Base-by-base conservation (phyloP, 2,113 vertebrate genomes). In the Nerophis lumbriciformis region DNA sequence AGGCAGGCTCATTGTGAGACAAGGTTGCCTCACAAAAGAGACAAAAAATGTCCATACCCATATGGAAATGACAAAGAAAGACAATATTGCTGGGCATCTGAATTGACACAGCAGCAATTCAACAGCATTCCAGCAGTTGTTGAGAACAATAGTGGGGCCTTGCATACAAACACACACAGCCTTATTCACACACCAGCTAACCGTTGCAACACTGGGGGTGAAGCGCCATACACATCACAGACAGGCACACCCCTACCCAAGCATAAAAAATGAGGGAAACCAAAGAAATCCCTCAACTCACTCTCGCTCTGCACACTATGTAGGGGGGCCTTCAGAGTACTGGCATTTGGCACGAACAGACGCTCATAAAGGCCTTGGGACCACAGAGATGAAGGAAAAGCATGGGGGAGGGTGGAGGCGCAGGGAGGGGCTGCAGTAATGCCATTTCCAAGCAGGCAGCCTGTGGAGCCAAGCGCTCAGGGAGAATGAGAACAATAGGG, bases 331-430 rank as follows among this genome's bases (percentile, higher is more conserved):
- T 65, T 65, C 68, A 70, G 64, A 77, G 82, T 75, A 68, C 70
- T 87, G 87, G 86, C 87, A 89, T 89, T 89, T 88, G 84, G 85
- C 87, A 82, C 49, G 75, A 88, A 86, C 83, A 88, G 85, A 85
- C 78, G 70, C 72, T 84, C 77, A 85, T 73, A 85, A 85, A 76
- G 59, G 76, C 72, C 72, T 51, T 8, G 71, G 76, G 79, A 80
- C 54, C 68, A 53, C 63, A 50, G 56, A 75, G 71, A 82, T 80
- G 74, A 81, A 78, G 78, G 58, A 57, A 56, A 66, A 61, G 68
- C 6, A 15, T 58, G 72, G 72, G 64, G 72, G 66, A 50, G 55
- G 60, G 56, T 36, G 56, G 56, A 47, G 52, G 58, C 51, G 67
- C 56, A 47, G 53, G 50, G 56, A 62, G 75, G 72, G 57, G 57